Base-by-base conservation (phyloP, 92 coral and sea anemone genomes). In the Heteractis magnifica region DNA sequence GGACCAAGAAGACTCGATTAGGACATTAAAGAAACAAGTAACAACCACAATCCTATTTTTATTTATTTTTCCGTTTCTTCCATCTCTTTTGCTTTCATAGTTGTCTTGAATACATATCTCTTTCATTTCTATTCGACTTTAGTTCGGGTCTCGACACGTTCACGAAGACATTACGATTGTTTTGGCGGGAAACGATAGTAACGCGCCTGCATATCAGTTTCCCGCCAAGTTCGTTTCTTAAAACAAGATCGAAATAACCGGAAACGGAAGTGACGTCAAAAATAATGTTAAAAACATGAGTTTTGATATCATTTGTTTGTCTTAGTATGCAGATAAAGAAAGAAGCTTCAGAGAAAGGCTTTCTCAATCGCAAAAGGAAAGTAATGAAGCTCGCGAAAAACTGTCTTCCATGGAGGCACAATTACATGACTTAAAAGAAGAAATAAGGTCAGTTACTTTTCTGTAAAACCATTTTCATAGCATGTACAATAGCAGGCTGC, bases 361-460 rank as follows among this genome's bases (percentile, higher is more conserved):
- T 20, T 73, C 75, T 78, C 91, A 92, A 68, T 87, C 94, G 6
- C 92, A 93, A 64, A 92, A 95, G 75, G 94, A 91, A 58, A 85
- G 78, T 86, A 90, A 88, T 18, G 92, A 90, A 23, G 81, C 88
- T 34, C 79, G 82, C 74, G 89, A 88, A 65, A 90, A 86, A 77
- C 81, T 85, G 21, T 83, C 90, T 20, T 83, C 92, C 6, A 84
- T 94, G 85, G 97, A 97, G 72, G 97, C 91, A 4, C 98, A 91
- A 65, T 71, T 94, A 23, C 88, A 86, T 7, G 98, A 92, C 52
- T 88, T 97, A 41, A 95, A 94, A 81, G 97, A 97, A 89, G 99
- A 97, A 84, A 94, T 97, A 62, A 92, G 95, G 99, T 34, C 44
- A 34, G 44, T 34, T 34, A 34, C 44, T 34, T 34, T 34, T 34